Conservation (phyloP, 35 echinoderm and acorn worm genomes). For the Strongylocentrotus purpuratus region DNA sequence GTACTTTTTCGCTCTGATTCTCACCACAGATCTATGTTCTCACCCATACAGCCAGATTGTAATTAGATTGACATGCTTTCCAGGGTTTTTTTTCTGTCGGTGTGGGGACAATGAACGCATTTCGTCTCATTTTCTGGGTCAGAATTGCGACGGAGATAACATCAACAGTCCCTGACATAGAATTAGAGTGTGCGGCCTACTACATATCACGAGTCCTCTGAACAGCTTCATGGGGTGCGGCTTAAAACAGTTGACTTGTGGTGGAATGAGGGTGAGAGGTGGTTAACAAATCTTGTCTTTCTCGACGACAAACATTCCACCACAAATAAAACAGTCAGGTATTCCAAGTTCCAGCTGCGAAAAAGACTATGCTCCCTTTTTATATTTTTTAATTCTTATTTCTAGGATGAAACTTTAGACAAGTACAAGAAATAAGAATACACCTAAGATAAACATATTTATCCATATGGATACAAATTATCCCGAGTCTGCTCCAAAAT, state of each 20-base stretch:
- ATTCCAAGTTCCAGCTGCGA: background rate
- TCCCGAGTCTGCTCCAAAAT: background rate
- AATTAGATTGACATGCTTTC: slow-evolving; percentile 4
- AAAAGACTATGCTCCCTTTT: background rate
- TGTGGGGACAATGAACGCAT: background rate
- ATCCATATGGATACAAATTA: no score
- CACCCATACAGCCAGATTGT: background rate
- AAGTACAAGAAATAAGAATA: background rate
- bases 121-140: background rate
- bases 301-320: background rate
- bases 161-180: background rate
- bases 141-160: background rate
- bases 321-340: background rate
- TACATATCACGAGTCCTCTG: background rate
- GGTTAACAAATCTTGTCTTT: background rate
- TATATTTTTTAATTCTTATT: background rate
- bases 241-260: slow-evolving; percentile 4
- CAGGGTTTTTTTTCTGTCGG: background rate
- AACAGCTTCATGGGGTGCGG: background rate
- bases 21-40: no score
- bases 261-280: background rate
- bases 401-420: background rate
- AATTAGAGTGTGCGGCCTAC: background rate
- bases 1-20: slow-evolving; percentile 17
- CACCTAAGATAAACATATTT: no score